Base-by-base conservation (phyloP, 1,140 invertebrate genomes). In the Heliconius himera region DNA sequence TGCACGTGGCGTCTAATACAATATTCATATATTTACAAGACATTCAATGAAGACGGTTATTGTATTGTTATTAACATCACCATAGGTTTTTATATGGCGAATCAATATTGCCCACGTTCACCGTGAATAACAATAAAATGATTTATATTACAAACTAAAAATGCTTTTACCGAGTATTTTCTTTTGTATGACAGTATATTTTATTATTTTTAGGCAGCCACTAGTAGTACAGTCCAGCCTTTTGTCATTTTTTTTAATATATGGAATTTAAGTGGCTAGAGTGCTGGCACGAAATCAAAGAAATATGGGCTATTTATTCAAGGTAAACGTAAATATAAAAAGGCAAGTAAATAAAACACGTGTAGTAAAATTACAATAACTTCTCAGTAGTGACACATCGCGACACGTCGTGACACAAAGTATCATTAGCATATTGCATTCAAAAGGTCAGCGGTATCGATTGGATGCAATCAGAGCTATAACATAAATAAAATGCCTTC, bases 1-100 rank as follows among this genome's bases (percentile, higher is more conserved):
- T 76, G 76, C 83, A 81, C 82, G 81, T 83, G 85, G 80, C 54
- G 33, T 76, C 70, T 74, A 54, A 74, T 79, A 70, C 41, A 66
- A 76, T 80, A 80, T 76, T 80, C 78, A 80, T 79, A 75, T 26
- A 20, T 75, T 51, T 26, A 49, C 29, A 22, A 16, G 22, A 33
- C 46, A 8, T 11, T 71, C 29, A 70, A 77, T 77, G 33, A 54
- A 51, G 13, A 77, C 70, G 38, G 18, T 72, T 70, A 70, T 76
- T 70, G 75, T 60, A 70, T 66, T 66, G 60, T 66, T 66, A 66
- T 66, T 66, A 60, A 66, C 60, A 66, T 66, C 60, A 11, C 60
- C 13, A 16, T 66, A 29, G 26, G 60, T 66, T 29, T 29, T 66
- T 66, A 26, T 66, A 66, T 29, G 22, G 60, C 26, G 26, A 26